phyloP scores from a whole-genome alignment of 2,888 invertebrate genomes.

The Tholera decimalis region DNA sequence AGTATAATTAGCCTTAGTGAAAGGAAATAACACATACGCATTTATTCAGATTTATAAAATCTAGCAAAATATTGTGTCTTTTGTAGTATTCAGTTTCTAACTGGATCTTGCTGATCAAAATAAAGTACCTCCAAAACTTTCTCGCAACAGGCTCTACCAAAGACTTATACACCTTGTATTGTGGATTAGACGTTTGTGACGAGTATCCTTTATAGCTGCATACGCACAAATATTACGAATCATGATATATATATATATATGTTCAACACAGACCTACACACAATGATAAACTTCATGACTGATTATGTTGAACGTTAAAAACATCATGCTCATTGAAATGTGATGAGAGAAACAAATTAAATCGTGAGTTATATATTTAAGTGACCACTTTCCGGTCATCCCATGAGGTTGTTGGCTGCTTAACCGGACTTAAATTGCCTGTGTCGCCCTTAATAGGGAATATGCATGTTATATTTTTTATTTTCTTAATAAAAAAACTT shows the following conservation, averaged over 20 bases:
- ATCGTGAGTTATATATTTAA: too few relatives aligned
- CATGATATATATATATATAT: constrained; percentile 4
- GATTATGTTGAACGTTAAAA: background rate
- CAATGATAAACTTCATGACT: background rate
- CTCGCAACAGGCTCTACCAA: constrained; percentile 22
- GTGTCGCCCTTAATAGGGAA: too few relatives aligned
- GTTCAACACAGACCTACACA: background rate
- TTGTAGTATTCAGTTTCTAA: background rate
- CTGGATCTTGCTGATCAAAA: background rate
- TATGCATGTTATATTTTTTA: too few relatives aligned
- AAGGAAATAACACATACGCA: background rate
- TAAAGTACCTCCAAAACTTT: constrained; percentile 54
- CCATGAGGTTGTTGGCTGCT: too few relatives aligned
- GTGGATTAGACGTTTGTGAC: constrained; percentile 40
- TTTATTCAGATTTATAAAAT: constrained; percentile 1
- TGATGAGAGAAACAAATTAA: too few relatives aligned
- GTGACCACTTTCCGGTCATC: too few relatives aligned
- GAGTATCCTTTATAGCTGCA: constrained; percentile 56
- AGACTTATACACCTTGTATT: constrained; percentile 40
- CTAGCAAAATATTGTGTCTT: constrained; percentile 24
- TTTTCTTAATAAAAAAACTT: too few relatives aligned
- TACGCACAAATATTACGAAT: constrained; percentile 21
- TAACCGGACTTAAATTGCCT: too few relatives aligned
- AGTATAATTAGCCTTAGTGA: background rate
- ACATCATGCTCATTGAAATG: background rate